phyloP scores from a whole-genome alignment of 2,113 vertebrate species.

The Prolemur simus region DNA sequence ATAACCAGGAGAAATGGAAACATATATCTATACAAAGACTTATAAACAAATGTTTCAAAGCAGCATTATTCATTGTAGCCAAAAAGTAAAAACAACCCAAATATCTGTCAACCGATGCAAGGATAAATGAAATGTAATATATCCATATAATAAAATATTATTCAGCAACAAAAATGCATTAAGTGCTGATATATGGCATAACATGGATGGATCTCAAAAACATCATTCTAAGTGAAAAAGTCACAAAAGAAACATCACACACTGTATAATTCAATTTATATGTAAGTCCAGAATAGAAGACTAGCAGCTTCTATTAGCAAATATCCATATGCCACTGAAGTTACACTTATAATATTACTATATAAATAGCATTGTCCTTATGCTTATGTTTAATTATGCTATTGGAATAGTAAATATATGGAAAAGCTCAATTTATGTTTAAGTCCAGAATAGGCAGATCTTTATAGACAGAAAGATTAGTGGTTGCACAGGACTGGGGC shows the following conservation, averaged over 20 bases:
- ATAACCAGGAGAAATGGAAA: background rate
- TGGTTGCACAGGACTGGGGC: background rate
- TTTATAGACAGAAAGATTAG: background rate
- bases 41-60: background rate
- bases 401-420: background rate
- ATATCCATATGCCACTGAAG: background rate
- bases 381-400: background rate
- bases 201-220: background rate
- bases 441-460: background rate
- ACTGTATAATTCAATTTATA: background rate
- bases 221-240: background rate
- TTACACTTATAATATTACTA: background rate
- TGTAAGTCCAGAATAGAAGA: background rate
- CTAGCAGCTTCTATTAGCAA: background rate
- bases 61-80: background rate
- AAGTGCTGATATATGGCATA: background rate
- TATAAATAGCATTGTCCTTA: background rate
- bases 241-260: background rate
- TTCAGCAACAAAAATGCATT: background rate
- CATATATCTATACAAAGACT: background rate
- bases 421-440: background rate
- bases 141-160: background rate
- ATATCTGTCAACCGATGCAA: background rate
- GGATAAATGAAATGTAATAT: background rate
- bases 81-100: background rate